A percentile compares a stretch with the other conserved stretches of the same genome.
Conservation (phyloP, 2,113 vertebrate species). For the Emydocephalus ijimae region DNA sequence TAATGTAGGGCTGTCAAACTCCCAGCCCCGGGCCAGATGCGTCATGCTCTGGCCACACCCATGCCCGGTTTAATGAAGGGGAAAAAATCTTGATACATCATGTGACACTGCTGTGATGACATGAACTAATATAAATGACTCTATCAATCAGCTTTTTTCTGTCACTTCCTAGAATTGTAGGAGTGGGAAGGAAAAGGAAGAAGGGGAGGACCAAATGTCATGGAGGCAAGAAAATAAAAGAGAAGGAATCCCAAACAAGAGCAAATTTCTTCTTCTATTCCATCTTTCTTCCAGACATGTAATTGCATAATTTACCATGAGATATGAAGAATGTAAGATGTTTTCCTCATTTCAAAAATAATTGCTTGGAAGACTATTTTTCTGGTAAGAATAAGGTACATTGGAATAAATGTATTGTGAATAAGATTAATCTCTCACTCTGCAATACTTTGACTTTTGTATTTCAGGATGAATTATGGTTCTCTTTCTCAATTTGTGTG, state of each 20-base stretch:
- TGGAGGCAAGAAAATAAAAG: not conserved
- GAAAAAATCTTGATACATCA: no score
- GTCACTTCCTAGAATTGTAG: not conserved
- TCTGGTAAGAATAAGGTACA: not conserved
- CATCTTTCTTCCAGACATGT: not conserved
- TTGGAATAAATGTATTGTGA: not conserved
- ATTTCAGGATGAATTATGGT: constrained; percentile 17
- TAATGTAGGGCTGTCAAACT: not conserved
- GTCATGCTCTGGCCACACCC: no score
- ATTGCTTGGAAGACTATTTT: not conserved
- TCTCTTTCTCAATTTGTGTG: constrained; percentile 5
- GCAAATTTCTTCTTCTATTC: not conserved
- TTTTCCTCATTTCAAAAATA: not conserved
- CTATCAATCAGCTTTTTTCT: not conserved
- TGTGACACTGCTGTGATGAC: no score
- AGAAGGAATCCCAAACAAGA: not conserved
- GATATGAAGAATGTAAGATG: not conserved
- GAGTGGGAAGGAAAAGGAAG: not conserved
- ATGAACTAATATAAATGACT: not conserved
- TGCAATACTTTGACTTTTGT: constrained; percentile 13
- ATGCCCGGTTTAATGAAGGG: no score
- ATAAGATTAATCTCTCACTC: constrained; percentile 10
- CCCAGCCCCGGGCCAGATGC: no score
- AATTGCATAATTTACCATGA: not conserved
- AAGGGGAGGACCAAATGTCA: not conserved